phyloP scores from a whole-genome alignment of 2,888 invertebrate species.

The Heteropelma amictum region DNA sequence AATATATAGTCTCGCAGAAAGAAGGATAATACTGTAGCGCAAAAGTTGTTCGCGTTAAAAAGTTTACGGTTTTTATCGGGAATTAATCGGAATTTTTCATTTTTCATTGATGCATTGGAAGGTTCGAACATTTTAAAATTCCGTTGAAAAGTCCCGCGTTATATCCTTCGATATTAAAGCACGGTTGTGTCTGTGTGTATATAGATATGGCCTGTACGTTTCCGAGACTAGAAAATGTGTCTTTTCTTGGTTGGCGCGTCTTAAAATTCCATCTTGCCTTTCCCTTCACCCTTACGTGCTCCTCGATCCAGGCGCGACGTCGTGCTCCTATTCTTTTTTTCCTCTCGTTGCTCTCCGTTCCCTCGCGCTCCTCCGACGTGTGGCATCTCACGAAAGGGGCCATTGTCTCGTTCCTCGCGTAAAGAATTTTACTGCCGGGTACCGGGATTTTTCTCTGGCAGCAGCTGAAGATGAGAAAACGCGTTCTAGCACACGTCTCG shows the following conservation, averaged over 20 bases:
- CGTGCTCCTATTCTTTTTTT: not conserved
- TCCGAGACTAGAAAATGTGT: slow-evolving; percentile 35
- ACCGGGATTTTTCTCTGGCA: slow-evolving; percentile 52
- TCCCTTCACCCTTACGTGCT: slow-evolving; percentile 9
- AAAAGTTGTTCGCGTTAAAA: too few species aligned
- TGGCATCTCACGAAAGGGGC: slow-evolving; percentile 54
- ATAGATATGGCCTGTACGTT: slow-evolving; percentile 1
- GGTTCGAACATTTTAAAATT: not conserved
- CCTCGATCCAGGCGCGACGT: slow-evolving; percentile 28
- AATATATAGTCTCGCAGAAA: too few species aligned
- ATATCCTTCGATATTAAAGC: not conserved
- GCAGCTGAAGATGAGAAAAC: slow-evolving; percentile 44
- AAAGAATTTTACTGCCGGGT: slow-evolving; percentile 57
- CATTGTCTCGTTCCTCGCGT: slow-evolving; percentile 52
- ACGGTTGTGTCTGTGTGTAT: too few species aligned
- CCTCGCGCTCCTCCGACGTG: slow-evolving; percentile 31
- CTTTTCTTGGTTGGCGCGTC: slow-evolving; percentile 36
- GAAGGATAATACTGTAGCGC: too few species aligned
- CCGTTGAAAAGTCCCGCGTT: not conserved
- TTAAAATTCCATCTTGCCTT: slow-evolving; percentile 42
- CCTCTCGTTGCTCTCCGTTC: not conserved
- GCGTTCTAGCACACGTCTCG: slow-evolving; percentile 36
- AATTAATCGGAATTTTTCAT: not conserved
- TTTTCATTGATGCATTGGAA: too few species aligned
- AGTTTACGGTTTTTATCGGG: too few species aligned